phyloP scores from a whole-genome alignment of 35 echinoderm and acorn worm species.

The Acanthaster planci region DNA sequence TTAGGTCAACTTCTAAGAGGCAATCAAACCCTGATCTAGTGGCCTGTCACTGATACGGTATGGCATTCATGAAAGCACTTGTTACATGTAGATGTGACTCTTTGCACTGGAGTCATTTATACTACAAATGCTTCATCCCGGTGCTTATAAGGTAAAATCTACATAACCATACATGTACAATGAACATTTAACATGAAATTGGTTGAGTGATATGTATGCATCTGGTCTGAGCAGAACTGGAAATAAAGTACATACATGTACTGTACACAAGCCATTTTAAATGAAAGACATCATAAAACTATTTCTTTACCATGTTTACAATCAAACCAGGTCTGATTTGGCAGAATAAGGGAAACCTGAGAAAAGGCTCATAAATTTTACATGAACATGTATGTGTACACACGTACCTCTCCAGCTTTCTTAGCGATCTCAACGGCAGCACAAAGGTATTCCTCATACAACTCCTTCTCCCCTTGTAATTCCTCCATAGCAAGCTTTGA shows the following conservation, averaged over 20 bases:
- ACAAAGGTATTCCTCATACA: not conserved
- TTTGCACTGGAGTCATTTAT: no score
- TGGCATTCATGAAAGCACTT: no score
- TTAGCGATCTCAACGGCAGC: slow-evolving; percentile 43
- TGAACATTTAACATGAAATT: no score
- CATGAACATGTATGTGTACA: not conserved
- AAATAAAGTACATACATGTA: not conserved
- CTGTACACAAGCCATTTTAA: not conserved
- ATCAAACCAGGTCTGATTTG: not conserved
- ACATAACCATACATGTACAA: no score
- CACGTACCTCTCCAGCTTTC: slow-evolving; percentile 34
- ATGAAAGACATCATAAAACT: not conserved
- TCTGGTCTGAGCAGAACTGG: not conserved
- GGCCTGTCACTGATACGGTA: no score
- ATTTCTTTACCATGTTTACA: not conserved
- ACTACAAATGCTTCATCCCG: no score
- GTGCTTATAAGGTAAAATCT: no score
- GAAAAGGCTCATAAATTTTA: not conserved
- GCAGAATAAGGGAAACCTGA: not conserved
- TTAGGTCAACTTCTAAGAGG: no score
- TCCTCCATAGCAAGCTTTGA: no score
- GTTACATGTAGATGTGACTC: no score
- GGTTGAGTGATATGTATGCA: no score
- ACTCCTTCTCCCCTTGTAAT: not conserved
- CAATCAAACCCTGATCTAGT: no score